Conservation (phyloP, 2,888 invertebrate genomes). For the Synergus gifuensis region DNA sequence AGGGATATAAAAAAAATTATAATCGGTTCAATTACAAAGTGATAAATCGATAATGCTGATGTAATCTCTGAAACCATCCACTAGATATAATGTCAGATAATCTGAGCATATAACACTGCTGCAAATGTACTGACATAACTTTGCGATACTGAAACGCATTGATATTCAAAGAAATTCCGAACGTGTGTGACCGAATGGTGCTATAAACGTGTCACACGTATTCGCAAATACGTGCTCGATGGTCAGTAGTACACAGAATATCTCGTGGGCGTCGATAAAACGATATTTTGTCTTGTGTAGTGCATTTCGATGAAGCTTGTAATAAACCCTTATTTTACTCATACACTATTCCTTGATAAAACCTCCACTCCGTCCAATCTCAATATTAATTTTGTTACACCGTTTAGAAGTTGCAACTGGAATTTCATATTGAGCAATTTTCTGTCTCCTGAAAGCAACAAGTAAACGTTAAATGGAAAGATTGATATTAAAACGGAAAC, state of each 20-base stretch:
- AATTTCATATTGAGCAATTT: not conserved
- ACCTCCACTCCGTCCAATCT: not conserved
- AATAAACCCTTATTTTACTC: constrained; percentile 9
- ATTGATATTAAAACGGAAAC: not conserved
- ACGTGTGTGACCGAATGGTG: constrained; percentile 1
- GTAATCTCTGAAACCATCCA: not conserved
- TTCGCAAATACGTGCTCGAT: not conserved
- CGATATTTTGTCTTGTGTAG: not conserved
- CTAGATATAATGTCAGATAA: constrained; percentile 1
- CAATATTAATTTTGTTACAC: not conserved
- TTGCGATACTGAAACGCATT: not conserved
- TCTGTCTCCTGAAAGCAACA: not conserved
- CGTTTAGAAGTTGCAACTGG: not conserved
- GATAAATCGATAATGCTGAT: not conserved
- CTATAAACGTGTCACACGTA: constrained; percentile 6
- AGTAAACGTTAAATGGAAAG: not conserved
- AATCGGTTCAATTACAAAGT: not conserved
- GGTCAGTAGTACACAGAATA: constrained; percentile 13
- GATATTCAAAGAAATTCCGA: constrained; percentile 10
- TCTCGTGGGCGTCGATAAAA: constrained; percentile 16
- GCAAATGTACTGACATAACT: not conserved
- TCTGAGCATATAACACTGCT: constrained; percentile 6
- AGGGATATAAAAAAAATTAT: not conserved
- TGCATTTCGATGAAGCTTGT: not conserved
- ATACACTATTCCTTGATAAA: not conserved